A percentile compares a stretch with the other conserved stretches of the same genome.
Conservation (phyloP, 2,113 vertebrate species). For the Prochilodus magdalenae region DNA sequence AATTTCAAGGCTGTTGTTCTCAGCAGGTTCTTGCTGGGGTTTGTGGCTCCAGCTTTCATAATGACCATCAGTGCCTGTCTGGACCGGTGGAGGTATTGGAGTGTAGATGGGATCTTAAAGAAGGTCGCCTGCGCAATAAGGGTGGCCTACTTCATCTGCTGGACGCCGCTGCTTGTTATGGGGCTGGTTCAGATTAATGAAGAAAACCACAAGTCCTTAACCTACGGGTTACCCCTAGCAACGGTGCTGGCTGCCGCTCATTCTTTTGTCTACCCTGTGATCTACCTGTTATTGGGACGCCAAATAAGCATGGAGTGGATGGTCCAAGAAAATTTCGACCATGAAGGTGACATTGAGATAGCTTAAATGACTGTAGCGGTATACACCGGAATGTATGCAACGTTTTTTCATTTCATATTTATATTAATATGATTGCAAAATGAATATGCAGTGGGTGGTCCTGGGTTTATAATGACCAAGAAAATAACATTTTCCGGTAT, state of each 20-base stretch:
- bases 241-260: conserved; percentile 38
- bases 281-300: conserved; percentile 24
- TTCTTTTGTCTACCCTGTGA: conserved; percentile 27
- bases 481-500: too few relatives aligned
- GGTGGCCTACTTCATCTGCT: conserved; percentile 44
- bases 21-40: conserved; percentile 38
- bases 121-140: conserved; percentile 25
- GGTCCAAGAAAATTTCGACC: too few relatives aligned
- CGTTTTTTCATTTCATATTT: too few relatives aligned
- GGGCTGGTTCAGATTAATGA: conserved; percentile 14
- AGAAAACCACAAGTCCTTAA: too few relatives aligned
- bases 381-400: too few relatives aligned
- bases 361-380: too few relatives aligned
- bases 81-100: not conserved
- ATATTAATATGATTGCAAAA: too few relatives aligned
- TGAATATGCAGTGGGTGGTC: too few relatives aligned
- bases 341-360: too few relatives aligned
- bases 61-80: conserved; percentile 10
- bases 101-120: not conserved
- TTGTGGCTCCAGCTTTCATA: conserved; percentile 30
- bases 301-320: conserved; percentile 38
- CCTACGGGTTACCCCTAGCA: conserved; percentile 21
- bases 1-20: not conserved
- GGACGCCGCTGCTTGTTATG: conserved; percentile 39
- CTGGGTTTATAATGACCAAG: too few relatives aligned